A percentile compares a stretch with the other conserved stretches of the same genome.
These are phyloP conservation scores for Tillus elongatus DNA, from an alignment of 2,888 invertebrate genomes.

Conservation along the genomic window DNA sequence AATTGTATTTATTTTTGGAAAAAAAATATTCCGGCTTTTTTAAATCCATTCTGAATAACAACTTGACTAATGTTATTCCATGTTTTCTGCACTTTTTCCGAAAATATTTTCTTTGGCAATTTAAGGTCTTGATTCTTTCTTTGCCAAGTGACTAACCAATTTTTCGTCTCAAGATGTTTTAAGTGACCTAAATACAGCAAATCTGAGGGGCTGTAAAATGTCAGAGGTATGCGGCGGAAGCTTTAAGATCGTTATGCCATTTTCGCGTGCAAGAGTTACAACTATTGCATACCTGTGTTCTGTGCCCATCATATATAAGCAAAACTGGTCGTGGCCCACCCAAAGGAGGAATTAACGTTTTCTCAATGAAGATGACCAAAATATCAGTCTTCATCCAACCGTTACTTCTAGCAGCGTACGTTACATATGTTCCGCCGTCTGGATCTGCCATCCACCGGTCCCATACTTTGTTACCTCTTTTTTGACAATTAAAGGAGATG, in stretches of 20 bases:
- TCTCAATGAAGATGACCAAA: conserved; percentile 30
- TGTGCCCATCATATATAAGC: conserved; percentile 31
- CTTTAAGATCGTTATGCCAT: conserved; percentile 26
- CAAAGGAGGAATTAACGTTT: conserved; percentile 24
- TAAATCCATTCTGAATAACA: conserved; percentile 9
- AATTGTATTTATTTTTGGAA: conserved; percentile 10
- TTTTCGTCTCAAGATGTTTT: conserved; percentile 13
- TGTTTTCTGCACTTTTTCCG: conserved; percentile 6
- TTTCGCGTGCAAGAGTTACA: conserved; percentile 15
- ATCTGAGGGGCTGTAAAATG: conserved; percentile 25
- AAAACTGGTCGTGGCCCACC: conserved; percentile 28
- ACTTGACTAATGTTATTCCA: conserved; percentile 7
- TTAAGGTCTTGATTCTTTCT: not conserved
- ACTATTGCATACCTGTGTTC: conserved; percentile 24
- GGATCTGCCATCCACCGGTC: conserved; percentile 27
- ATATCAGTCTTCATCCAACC: conserved; percentile 30
- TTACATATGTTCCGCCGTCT: conserved; percentile 16
- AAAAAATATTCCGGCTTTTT: conserved; percentile 8
- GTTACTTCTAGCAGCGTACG: conserved; percentile 14
- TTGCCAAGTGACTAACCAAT: conserved; percentile 7
- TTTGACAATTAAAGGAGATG: conserved; percentile 29
- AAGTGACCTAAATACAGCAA: conserved; percentile 23
- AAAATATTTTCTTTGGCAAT: conserved; percentile 3
- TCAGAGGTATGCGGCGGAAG: conserved; percentile 30
- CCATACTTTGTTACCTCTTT: conserved; percentile 30